Percentiles rank a stretch among this genome's conserved stretches.
Conservation (phyloP, 2,113 vertebrate genomes). For the Megaleporinus macrocephalus region DNA sequence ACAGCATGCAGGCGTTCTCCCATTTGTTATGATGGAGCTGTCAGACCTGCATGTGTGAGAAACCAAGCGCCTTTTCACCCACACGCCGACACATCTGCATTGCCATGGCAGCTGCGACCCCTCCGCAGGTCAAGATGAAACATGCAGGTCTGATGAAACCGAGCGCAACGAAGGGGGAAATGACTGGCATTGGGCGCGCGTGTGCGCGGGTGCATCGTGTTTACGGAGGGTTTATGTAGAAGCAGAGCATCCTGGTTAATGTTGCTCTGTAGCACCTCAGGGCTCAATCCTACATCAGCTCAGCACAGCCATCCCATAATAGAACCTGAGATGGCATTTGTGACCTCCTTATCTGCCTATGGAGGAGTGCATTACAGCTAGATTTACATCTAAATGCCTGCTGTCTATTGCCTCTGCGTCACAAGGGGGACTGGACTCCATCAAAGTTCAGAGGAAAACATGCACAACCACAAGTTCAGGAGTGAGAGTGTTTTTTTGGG, state of each 20-base stretch:
- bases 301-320: constrained; percentile 24
- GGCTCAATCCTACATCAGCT: constrained; percentile 37
- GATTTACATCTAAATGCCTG: constrained; percentile 45
- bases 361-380: constrained; percentile 19
- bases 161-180: constrained; percentile 47
- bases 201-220: constrained; percentile 9
- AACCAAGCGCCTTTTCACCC: not conserved
- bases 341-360: constrained; percentile 46
- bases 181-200: constrained; percentile 31
- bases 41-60: not conserved
- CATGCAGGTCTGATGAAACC: constrained; percentile 54
- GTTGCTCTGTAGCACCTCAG: constrained; percentile 33
- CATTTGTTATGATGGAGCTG: not conserved
- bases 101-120: constrained; percentile 33
- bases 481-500: not conserved
- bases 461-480: not conserved
- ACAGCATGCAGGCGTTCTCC: not conserved
- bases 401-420: constrained; percentile 25
- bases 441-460: constrained; percentile 18
- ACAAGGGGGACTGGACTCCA: constrained; percentile 26
- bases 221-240: constrained; percentile 21
- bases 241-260: constrained; percentile 42
- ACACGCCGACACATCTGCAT: not conserved
- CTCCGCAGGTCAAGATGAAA: constrained; percentile 43
- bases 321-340: constrained; percentile 35